phyloP scores from a whole-genome alignment of 2,113 vertebrate genomes.

The Ivindomyrus marchei region DNA sequence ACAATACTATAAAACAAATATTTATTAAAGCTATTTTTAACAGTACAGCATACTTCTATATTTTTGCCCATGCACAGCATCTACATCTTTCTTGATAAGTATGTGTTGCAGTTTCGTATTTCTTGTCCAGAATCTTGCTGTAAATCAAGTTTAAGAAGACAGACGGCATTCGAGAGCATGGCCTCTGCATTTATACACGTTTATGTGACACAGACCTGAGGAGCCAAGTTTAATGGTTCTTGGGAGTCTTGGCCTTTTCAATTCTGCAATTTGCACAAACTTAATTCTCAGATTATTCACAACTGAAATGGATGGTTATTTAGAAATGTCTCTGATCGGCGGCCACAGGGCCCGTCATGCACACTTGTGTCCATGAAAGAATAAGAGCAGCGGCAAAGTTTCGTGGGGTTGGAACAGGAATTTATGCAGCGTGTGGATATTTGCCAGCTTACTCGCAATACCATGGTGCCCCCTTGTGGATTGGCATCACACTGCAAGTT shows the following conservation, averaged over 20 bases:
- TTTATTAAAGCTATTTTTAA: not conserved
- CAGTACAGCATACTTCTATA: not conserved
- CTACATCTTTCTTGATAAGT: not conserved
- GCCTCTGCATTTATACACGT: not conserved
- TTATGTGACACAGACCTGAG: not conserved
- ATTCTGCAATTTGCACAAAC: not conserved
- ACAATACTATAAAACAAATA: not conserved
- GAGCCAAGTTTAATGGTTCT: not conserved
- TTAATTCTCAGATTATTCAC: not conserved
- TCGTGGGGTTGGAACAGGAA: not conserved
- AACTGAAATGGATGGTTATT: not conserved
- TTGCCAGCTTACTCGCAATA: not conserved
- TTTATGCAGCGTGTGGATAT: not conserved
- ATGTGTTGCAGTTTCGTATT: not conserved
- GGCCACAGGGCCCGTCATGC: not conserved
- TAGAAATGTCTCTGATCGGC: not conserved
- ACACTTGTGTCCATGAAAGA: not conserved
- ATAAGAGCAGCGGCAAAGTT: not conserved
- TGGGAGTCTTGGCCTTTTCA: not conserved
- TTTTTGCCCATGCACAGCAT: not conserved
- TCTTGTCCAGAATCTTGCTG: not conserved
- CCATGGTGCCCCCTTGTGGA: slow-evolving; percentile 47
- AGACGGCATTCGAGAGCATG: not conserved
- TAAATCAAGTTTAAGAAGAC: not conserved
- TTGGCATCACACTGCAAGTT: not conserved